A percentile compares a stretch with the other conserved stretches of the same genome.
These are phyloP conservation scores for Channa argus DNA, from an alignment of 2,113 vertebrate species.

Conservation along the genomic window DNA sequence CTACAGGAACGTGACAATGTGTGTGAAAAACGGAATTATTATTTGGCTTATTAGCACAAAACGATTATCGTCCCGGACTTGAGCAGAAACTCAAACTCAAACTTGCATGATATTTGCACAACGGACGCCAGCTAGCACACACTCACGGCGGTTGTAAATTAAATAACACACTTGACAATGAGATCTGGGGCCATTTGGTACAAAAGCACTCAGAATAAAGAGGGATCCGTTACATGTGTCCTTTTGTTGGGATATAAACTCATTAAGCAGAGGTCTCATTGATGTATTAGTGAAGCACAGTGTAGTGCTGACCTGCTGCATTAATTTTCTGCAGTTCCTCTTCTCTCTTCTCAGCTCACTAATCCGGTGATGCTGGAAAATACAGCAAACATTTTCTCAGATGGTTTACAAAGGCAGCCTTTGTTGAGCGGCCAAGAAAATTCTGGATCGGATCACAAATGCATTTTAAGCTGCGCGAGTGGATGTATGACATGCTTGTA, in stretches of 20 bases:
- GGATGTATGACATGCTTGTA: slow-evolving; percentile 64
- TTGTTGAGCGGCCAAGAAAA: slow-evolving; percentile 69
- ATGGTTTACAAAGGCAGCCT: slow-evolving; percentile 66
- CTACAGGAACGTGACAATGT: no score
- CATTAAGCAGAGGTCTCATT: slow-evolving; percentile 20
- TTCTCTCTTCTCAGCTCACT: slow-evolving; percentile 32
- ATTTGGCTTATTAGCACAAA: no score
- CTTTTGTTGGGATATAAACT: slow-evolving; percentile 20
- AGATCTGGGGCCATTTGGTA: background rate
- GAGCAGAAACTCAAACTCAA: no score
- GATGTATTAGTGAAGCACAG: slow-evolving; percentile 3
- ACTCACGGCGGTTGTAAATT: background rate
- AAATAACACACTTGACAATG: slow-evolving; percentile 5
- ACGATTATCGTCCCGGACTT: no score
- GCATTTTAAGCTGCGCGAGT: slow-evolving; percentile 54
- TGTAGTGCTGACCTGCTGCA: slow-evolving; percentile 18
- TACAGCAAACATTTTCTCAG: slow-evolving; percentile 66
- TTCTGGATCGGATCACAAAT: slow-evolving; percentile 56
- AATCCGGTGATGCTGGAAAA: slow-evolving; percentile 63
- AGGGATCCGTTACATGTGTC: slow-evolving; percentile 7
- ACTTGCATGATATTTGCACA: background rate
- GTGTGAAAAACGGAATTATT: no score
- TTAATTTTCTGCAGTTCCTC: slow-evolving; percentile 36
- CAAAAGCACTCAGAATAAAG: slow-evolving; percentile 3
- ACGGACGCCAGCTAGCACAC: background rate